phyloP scores from a whole-genome alignment of 92 coral and sea anemone species.

The Epizoanthus rinbou region DNA sequence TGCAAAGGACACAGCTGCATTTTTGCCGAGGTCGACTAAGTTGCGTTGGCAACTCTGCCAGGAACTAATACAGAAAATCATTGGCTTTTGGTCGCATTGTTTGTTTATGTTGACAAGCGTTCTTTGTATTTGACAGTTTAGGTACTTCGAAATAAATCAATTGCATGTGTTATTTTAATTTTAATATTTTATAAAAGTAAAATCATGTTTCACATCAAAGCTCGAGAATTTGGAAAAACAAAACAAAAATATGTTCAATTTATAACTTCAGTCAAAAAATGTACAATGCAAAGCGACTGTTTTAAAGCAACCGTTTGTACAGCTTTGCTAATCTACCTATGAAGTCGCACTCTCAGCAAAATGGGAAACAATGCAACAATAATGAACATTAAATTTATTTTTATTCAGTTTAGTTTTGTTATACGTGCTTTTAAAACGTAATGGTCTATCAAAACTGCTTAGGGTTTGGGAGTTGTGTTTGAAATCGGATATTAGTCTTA shows the following conservation, averaged over 20 bases:
- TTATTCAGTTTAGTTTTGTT: no score
- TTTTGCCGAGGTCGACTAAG: background rate
- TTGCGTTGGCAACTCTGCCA: slow-evolving; percentile 4
- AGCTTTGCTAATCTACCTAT: slow-evolving; percentile 27
- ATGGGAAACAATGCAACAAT: background rate
- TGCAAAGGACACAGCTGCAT: background rate
- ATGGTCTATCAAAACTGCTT: no score
- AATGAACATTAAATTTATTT: background rate
- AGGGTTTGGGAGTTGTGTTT: no score
- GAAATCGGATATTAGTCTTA: no score
- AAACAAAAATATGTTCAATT: background rate
- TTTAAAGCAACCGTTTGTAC: slow-evolving; percentile 15
- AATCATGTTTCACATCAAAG: no score
- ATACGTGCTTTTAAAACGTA: no score
- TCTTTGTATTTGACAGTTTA: no score
- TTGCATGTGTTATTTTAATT: no score
- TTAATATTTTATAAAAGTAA: no score
- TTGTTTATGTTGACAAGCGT: background rate
- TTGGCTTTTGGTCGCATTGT: background rate
- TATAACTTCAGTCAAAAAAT: background rate
- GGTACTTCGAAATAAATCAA: no score
- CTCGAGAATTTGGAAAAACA: background rate
- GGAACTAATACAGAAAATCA: background rate
- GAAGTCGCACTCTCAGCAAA: background rate
- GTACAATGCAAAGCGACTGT: background rate